phyloP scores from a whole-genome alignment of 1,140 invertebrate species.

The Paramacrobiotus metropolitanus region DNA sequence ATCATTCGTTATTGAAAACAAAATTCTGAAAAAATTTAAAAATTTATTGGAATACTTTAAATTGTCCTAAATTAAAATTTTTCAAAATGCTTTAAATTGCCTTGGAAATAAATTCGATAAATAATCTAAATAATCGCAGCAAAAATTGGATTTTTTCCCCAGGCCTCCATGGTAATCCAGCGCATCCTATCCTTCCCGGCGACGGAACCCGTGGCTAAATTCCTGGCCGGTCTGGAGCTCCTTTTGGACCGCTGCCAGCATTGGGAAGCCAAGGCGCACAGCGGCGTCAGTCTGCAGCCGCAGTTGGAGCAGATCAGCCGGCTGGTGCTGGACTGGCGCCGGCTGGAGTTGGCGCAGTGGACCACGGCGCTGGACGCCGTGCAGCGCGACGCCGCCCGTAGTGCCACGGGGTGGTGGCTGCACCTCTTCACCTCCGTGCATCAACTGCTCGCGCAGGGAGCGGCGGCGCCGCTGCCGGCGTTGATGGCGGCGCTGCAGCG shows the following conservation, averaged over 20 bases:
- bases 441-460: conserved; percentile 1
- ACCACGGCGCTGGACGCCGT: conserved; percentile 41
- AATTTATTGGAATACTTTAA: too few species aligned
- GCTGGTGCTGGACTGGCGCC: conserved; percentile 68
- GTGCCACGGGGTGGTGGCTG: conserved; percentile 58
- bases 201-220: conserved; percentile 55
- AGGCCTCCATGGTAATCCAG: not conserved
- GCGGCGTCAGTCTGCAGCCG: conserved; percentile 49
- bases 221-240: conserved; percentile 68
- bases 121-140: too few species aligned
- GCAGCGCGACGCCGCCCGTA: conserved; percentile 19
- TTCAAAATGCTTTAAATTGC: too few species aligned
- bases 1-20: too few species aligned
- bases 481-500: conserved; percentile 31
- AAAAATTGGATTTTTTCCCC: too few species aligned
- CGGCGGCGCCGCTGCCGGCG: conserved; percentile 26
- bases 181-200: conserved; percentile 20
- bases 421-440: conserved; percentile 31
- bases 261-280: conserved; percentile 75
- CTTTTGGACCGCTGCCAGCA: conserved; percentile 47
- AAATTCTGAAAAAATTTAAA: too few species aligned
- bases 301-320: conserved; percentile 43
- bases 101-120: too few species aligned
- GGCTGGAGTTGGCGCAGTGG: conserved; percentile 67
- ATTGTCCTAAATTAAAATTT: too few species aligned